A percentile compares a stretch with the other conserved stretches of the same genome.
Conservation (phyloP, 2,888 invertebrate genomes). For the Adela reaumurella region DNA sequence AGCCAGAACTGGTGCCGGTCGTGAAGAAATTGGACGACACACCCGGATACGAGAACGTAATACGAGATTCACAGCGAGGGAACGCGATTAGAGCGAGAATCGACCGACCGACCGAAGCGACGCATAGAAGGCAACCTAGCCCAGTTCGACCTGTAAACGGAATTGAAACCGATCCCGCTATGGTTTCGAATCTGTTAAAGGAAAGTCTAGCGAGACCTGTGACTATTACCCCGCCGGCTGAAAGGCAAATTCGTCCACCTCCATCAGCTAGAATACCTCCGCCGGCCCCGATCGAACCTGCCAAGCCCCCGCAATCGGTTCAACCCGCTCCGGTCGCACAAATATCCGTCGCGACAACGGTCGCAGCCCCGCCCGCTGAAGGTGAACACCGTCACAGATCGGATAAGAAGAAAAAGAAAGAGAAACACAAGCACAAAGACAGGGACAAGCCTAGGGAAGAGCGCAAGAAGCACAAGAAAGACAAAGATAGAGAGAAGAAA, state of each 20-base stretch:
- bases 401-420: slow-evolving; percentile 75
- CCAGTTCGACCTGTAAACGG: slow-evolving; percentile 51
- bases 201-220: slow-evolving; percentile 56
- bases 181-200: slow-evolving; percentile 68
- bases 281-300: slow-evolving; percentile 5
- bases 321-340: slow-evolving; percentile 11
- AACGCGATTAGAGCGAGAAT: slow-evolving; percentile 26
- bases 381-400: slow-evolving; percentile 43
- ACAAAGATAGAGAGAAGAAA: slow-evolving; percentile 48
- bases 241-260: slow-evolving; percentile 26
- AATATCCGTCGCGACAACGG: slow-evolving; percentile 10
- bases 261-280: not conserved
- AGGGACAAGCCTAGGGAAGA: slow-evolving; percentile 70
- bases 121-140: not conserved
- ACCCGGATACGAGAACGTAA: slow-evolving; percentile 58
- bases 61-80: slow-evolving; percentile 51
- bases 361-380: slow-evolving; percentile 18
- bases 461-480: slow-evolving; percentile 70
- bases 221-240: slow-evolving; percentile 40
- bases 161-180: slow-evolving; percentile 67
- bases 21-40: slow-evolving; percentile 62
- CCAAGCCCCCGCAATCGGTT: slow-evolving; percentile 11
- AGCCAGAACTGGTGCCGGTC: slow-evolving; percentile 60
- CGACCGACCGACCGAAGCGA: not conserved
- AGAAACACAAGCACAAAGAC: slow-evolving; percentile 77